A percentile compares a stretch with the other conserved stretches of the same genome.
Evolutionary conservation across 2,888 invertebrate genomes (phyloP).

Genomic region (Polydrusus cervinus): DNA sequence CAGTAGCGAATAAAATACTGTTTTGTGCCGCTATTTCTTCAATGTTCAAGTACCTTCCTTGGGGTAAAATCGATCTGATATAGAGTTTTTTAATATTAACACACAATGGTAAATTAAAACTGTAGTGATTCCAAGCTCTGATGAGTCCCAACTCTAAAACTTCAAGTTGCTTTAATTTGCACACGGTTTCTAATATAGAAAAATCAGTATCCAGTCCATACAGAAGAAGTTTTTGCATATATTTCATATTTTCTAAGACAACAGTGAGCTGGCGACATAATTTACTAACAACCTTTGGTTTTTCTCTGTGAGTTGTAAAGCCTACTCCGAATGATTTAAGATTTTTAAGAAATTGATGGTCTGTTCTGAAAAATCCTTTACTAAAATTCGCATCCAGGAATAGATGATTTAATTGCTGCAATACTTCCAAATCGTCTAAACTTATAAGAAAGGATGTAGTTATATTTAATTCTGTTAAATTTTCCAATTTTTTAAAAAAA

Average conservation of each 20-base stretch:
- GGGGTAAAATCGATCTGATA: neutral
- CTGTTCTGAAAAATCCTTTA: neutral
- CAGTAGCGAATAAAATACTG: neutral
- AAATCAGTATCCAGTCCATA: neutral
- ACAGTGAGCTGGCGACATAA: neutral
- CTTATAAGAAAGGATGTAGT: neutral
- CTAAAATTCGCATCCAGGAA: neutral
- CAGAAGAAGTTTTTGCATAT: neutral
- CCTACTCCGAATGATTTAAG: neutral
- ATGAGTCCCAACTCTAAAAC: neutral
- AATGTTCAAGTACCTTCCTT: neutral
- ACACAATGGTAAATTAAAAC: neutral
- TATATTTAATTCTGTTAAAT: neutral
- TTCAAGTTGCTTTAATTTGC: neutral
- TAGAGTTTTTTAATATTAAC: neutral
- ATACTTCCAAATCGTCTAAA: neutral
- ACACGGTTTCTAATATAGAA: neutral
- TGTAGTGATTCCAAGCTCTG: neutral
- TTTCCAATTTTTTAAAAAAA: neutral
- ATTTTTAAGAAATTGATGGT: neutral
- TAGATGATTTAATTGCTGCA: neutral
- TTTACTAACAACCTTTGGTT: neutral
- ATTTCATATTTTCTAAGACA: neutral
- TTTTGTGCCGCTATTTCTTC: constrained; percentile 11
- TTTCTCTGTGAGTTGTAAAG: neutral